These are phyloP conservation scores for Caenorhabditis latens DNA, from an alignment of 1,140 invertebrate species.

Conservation along the genomic window DNA sequence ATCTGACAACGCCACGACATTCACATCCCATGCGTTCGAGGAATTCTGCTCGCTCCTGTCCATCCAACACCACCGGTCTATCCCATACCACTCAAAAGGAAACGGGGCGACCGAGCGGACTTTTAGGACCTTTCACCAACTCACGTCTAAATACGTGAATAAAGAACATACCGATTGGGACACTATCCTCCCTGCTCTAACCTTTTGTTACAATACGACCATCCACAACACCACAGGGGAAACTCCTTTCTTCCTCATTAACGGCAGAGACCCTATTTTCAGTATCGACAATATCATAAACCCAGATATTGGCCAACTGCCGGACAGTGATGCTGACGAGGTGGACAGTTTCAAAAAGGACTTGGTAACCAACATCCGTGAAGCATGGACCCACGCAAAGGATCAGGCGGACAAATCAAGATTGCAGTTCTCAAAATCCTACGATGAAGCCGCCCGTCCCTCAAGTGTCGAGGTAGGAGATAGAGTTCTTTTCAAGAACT, in stretches of 20 bases:
- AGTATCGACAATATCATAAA: too few relatives aligned
- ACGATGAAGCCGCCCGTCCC: background rate
- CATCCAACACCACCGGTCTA: background rate
- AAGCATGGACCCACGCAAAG: background rate
- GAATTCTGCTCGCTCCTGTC: background rate
- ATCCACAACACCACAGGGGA: too few relatives aligned
- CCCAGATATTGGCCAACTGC: too few relatives aligned
- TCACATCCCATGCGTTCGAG: background rate
- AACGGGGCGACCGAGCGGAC: background rate
- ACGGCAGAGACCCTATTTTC: too few relatives aligned
- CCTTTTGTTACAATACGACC: too few relatives aligned
- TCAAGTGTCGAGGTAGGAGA: background rate
- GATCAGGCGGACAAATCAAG: background rate
- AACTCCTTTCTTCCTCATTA: too few relatives aligned
- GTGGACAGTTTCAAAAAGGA: too few relatives aligned
- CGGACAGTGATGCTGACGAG: too few relatives aligned
- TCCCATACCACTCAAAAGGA: background rate
- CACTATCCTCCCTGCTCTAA: too few relatives aligned
- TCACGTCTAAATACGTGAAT: background rate
- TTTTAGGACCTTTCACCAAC: background rate
- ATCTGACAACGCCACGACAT: too few relatives aligned
- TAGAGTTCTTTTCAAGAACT: too few relatives aligned
- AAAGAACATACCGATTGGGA: too few relatives aligned
- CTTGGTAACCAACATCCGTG: background rate
- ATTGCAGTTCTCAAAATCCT: background rate